Percentiles rank a stretch among this genome's conserved stretches.
These are phyloP conservation scores for Drosophila kanapiae DNA, from an alignment of 1,140 invertebrate species.

Conservation along the genomic window DNA sequence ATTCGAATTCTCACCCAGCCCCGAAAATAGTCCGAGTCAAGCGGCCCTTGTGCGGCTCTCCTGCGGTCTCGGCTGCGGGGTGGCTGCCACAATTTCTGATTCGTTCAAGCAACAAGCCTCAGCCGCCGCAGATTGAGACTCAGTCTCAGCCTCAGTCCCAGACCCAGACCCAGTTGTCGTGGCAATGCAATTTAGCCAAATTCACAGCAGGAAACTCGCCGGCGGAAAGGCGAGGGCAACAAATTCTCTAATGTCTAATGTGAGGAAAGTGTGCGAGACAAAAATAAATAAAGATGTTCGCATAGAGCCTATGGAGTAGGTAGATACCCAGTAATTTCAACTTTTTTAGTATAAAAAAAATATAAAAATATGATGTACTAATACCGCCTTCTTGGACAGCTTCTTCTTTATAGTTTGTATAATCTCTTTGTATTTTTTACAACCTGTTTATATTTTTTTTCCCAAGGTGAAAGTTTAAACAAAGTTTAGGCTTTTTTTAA, in stretches of 20 bases:
- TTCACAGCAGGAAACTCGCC: slow-evolving; percentile 71
- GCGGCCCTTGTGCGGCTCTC: slow-evolving; percentile 73
- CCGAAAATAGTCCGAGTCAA: slow-evolving; percentile 36
- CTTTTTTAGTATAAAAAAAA: no score
- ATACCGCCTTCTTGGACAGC: no score
- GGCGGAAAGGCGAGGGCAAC: slow-evolving; percentile 48
- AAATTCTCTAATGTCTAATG: slow-evolving; percentile 57
- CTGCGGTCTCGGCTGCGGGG: slow-evolving; percentile 46
- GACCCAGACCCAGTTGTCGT: slow-evolving; percentile 10
- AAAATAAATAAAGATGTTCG: slow-evolving; percentile 14
- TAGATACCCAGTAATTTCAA: not conserved
- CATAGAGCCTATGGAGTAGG: not conserved
- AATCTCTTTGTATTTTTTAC: no score
- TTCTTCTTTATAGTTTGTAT: no score
- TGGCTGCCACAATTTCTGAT: slow-evolving; percentile 75
- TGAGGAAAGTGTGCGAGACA: slow-evolving; percentile 9
- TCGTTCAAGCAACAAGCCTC: slow-evolving; percentile 59
- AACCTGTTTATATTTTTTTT: no score
- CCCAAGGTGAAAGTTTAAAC: no score
- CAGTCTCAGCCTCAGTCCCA: slow-evolving; percentile 3
- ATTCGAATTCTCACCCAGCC: not conserved
- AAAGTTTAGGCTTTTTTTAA: no score
- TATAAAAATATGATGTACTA: no score
- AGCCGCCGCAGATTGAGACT: slow-evolving; percentile 18
- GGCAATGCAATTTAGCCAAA: slow-evolving; percentile 78